phyloP scores from a whole-genome alignment of 2,797 vertebrate species.

The Clarias platycephalus region DNA sequence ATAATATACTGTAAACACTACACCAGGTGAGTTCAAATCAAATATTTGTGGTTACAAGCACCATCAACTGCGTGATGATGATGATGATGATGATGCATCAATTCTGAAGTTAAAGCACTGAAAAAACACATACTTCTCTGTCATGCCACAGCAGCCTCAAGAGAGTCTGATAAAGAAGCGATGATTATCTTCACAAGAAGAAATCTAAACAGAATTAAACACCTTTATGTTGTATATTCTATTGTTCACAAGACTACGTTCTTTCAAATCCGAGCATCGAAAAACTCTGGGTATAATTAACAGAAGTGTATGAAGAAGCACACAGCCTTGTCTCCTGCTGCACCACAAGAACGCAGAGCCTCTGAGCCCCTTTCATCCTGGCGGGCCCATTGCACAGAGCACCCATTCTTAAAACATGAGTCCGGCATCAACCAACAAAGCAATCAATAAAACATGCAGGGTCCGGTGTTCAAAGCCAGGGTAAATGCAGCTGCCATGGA shows the following conservation, averaged over 20 bases:
- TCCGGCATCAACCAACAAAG: slow-evolving; percentile 75
- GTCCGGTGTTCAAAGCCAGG: slow-evolving; percentile 75
- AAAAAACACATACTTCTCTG: not conserved
- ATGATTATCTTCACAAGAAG: not conserved
- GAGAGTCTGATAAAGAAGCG: not conserved
- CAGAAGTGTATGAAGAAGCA: slow-evolving; percentile 61
- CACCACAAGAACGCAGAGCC: slow-evolving; percentile 57
- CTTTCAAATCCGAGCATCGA: not conserved
- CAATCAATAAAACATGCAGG: slow-evolving; percentile 78
- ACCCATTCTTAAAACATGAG: slow-evolving; percentile 77
- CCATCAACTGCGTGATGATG: not conserved
- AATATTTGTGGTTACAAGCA: not conserved
- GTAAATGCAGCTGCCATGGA: slow-evolving; percentile 73
- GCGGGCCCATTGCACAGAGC: slow-evolving; percentile 54
- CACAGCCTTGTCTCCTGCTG: slow-evolving; percentile 55
- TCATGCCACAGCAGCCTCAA: too few species aligned
- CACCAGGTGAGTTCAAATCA: not conserved
- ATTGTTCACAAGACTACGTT: not conserved
- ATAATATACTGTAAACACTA: not conserved
- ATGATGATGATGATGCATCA: not conserved
- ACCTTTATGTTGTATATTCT: not conserved
- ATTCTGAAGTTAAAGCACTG: not conserved
- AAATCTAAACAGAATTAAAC: not conserved
- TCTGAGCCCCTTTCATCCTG: slow-evolving; percentile 55
- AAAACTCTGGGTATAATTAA: slow-evolving; percentile 42